Evolutionary conservation across 2,797 vertebrate species (phyloP).

Genomic region (Sebastiscus albofasciatus): DNA sequence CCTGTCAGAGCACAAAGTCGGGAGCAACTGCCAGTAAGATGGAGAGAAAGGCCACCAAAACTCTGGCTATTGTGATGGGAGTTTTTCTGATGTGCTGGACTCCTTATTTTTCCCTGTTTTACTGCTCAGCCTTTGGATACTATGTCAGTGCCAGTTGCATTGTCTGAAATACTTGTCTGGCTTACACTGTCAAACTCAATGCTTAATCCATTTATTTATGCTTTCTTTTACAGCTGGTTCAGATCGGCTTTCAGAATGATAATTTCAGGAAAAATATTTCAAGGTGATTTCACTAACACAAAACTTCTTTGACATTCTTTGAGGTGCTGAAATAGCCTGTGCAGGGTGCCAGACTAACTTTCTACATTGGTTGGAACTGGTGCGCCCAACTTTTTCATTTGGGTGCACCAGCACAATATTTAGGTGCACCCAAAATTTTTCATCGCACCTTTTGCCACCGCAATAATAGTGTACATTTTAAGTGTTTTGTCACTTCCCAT

Average conservation of each 20-base stretch:
- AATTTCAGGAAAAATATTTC: constrained; percentile 34
- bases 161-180: constrained; percentile 81
- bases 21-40: no score
- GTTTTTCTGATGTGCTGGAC: constrained; percentile 86
- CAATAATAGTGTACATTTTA: no score
- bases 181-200: constrained; percentile 87
- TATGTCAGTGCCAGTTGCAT: constrained; percentile 67
- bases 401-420: no score
- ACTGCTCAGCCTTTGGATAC: constrained; percentile 74
- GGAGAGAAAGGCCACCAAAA: constrained; percentile 32
- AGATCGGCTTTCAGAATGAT: constrained; percentile 69
- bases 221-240: constrained; percentile 90
- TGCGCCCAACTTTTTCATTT: no score
- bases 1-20: no score
- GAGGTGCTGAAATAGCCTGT: no score
- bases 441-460: no score
- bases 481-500: no score
- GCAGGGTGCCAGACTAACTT: no score
- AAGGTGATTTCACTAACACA: not conserved
- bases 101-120: constrained; percentile 84
- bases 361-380: no score
- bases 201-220: constrained; percentile 90
- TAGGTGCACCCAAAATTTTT: no score
- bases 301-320: not conserved
- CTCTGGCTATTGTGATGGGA: constrained; percentile 84